Evolutionary conservation across 2,113 vertebrate species (phyloP).

Genomic region (Mustela nigripes): DNA sequence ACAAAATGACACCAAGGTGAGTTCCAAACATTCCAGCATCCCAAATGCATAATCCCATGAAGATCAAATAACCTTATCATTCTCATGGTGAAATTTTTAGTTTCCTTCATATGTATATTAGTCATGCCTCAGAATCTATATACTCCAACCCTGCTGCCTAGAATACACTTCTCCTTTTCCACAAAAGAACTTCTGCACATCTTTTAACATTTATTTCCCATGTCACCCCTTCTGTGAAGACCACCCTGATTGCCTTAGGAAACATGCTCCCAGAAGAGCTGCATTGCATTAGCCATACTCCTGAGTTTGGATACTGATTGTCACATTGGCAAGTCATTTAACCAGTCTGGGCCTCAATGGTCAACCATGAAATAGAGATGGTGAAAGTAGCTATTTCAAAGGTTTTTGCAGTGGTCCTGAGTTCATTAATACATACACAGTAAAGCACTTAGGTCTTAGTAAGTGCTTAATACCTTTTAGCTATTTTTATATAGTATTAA

Average conservation of each 20-base stretch:
- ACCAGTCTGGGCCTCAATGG: neutral
- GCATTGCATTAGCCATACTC: neutral
- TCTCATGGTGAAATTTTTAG: slow-evolving; percentile 16
- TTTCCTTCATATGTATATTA: neutral
- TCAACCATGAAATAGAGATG: neutral
- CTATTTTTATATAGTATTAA: neutral
- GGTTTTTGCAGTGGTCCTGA: neutral
- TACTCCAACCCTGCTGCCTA: slow-evolving; percentile 29
- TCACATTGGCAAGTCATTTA: neutral
- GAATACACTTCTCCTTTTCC: slow-evolving; percentile 20
- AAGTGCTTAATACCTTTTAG: neutral
- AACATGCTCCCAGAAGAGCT: neutral
- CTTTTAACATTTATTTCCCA: neutral
- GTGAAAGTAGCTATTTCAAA: neutral
- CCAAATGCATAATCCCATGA: slow-evolving; percentile 11
- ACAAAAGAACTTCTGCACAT: neutral
- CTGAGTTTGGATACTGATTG: neutral
- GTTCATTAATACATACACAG: neutral
- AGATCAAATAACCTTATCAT: neutral
- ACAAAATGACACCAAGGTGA: neutral
- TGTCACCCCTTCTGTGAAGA: slow-evolving; percentile 1
- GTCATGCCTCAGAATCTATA: neutral
- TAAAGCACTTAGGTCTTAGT: neutral
- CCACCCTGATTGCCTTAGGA: neutral
- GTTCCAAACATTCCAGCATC: slow-evolving; percentile 2